phyloP scores from a whole-genome alignment of 2,888 invertebrate genomes.

The Podotricha telesiphe region DNA sequence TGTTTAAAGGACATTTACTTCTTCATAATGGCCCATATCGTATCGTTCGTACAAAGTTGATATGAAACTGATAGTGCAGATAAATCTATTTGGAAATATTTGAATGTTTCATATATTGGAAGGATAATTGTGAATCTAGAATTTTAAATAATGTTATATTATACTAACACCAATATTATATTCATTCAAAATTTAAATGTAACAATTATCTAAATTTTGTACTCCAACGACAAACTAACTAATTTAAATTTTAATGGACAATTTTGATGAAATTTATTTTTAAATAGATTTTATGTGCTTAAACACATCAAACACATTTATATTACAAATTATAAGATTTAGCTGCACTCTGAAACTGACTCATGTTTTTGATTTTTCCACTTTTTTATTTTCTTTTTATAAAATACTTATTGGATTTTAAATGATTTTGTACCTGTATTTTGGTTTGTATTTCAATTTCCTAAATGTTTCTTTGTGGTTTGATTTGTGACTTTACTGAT shows the following conservation, averaged over 20 bases:
- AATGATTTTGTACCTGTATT: conserved; percentile 23
- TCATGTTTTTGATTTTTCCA: conserved; percentile 56
- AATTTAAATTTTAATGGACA: no score
- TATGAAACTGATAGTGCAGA: background rate
- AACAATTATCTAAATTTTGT: no score
- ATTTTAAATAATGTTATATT: background rate
- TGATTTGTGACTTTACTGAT: conserved; percentile 3
- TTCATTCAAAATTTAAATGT: no score
- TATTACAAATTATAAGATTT: conserved; percentile 46
- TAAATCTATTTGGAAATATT: conserved; percentile 8
- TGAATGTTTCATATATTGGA: background rate
- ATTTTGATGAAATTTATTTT: background rate
- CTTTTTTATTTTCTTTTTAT: conserved; percentile 34
- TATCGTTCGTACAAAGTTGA: conserved; percentile 10
- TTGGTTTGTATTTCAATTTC: conserved; percentile 24
- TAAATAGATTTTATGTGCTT: conserved; percentile 13
- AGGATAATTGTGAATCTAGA: no score
- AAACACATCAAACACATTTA: conserved; percentile 43
- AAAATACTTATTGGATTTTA: conserved; percentile 25
- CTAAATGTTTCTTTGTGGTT: conserved; percentile 14
- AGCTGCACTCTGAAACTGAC: conserved; percentile 82
- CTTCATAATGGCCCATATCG: conserved; percentile 66
- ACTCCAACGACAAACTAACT: no score
- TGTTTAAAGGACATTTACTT: conserved; percentile 72
- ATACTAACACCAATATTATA: background rate